Base-by-base conservation (phyloP, 2,888 invertebrate genomes). In the Eueremaeus valkanovi region DNA sequence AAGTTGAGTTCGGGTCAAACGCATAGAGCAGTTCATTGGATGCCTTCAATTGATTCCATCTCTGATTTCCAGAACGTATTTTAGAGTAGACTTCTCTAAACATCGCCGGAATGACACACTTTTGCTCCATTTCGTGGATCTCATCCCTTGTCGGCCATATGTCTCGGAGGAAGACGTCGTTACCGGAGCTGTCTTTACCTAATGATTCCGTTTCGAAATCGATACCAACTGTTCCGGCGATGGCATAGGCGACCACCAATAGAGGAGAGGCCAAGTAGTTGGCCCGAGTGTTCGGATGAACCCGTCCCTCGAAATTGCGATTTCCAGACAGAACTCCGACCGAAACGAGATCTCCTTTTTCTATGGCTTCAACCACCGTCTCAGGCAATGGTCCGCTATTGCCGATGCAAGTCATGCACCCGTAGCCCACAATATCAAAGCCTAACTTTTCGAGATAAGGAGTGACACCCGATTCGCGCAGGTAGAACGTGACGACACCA, bases 381-480 rank as follows among this genome's bases (percentile, higher is more conserved):
- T 96, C 95, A 74, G 93, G 92, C 0, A 99, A 88, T 0, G 96
- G 95, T 0, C 98, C 98, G 6, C 94, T 94, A 86, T 99, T 99
- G 0, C 98, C 98, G 80, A 99, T 99, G 83, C 99, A 99, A 0
- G 98, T 98, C 97, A 97, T 98, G 83, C 99, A 99, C 0, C 98
- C 98, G 82, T 97, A 99, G n/a, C 98, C 98, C 0, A 97, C 96
- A 70, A 94, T 90, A 82, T 93, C 89, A 83, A 98, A 99, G 9
- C 97, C 97, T 0, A 97, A 86, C 82, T 90, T 86, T 80, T 91
- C 89, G 75, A 98, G 84, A 81, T 90, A 91, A 0, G 94, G 92
- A 21, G 93, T 88, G 1, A 98, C 95, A 0, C 96, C 96, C 0
- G 95, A 95, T 83, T 95, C 95, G 83, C 88, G 86, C 9, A 93